Evolutionary conservation across 2,888 invertebrate genomes (phyloP), one percentile per base, ranked within the genome.

Genomic region (Erebia palarica): DNA sequence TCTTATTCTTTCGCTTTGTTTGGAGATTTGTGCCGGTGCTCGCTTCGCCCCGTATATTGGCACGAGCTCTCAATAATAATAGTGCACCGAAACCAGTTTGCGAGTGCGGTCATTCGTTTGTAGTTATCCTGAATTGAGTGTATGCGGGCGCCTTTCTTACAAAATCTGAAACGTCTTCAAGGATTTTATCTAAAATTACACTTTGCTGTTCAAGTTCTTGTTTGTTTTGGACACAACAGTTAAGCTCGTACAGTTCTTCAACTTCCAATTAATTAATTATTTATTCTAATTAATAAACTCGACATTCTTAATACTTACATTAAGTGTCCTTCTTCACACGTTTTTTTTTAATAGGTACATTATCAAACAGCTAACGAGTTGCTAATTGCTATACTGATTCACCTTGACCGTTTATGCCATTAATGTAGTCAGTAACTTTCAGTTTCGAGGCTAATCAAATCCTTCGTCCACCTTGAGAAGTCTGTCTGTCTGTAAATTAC

Each of bases 21-120:
- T 84, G 85, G 83, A 85, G 83, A 82, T 80, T 83, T 82, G 81
- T 86, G 81, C 80, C 81, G 77, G 80, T 81, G 88, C 88, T 89
- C 86, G 88, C 88, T 90, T 88, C 83, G 84, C 81, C 81, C 84
- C 80, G 87, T 88, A 82, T 86, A 90, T 91, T 89, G 90, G 92
- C 92, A 92, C 91, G 92, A 92, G 91, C 86, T 89, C 87, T 87
- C 89, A 92, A 91, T 92, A 93, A 92, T 93, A 92, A 92, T 92
- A 92, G 90, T 91, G 90, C 89, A 91, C 89, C 82, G 77, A 88
- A 93, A 92, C 92, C 92, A 84, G 92, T 93, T 93, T 92, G 88
- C 89, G 85, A 86, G 89, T 90, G 89, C 82, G 88, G 90, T 89
- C 86, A 88, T 89, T 88, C 82, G 89, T 84, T 82, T 88, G 89